Conservation (phyloP, 2,113 vertebrate species). For the Nannospalax galili region DNA sequence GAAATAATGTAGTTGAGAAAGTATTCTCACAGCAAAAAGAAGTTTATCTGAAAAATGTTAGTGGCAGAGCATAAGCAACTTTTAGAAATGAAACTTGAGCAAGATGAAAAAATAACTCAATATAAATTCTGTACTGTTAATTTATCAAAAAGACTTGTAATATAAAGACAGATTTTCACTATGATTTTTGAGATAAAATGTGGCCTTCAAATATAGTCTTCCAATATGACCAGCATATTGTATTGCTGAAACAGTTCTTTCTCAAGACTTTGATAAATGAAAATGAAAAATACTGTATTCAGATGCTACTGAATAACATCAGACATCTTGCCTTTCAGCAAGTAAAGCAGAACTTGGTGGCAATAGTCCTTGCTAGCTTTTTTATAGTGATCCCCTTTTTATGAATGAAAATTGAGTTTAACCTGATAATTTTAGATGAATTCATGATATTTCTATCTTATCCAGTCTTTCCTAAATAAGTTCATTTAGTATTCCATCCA, state of each 20-base stretch:
- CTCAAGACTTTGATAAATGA: constrained; percentile 62
- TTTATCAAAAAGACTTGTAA: constrained; percentile 71
- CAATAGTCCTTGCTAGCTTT: background rate
- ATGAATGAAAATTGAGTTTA: constrained; percentile 51
- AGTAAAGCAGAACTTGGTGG: constrained; percentile 42
- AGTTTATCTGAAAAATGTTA: constrained; percentile 70
- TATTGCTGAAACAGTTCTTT: constrained; percentile 55
- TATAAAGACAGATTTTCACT: constrained; percentile 68
- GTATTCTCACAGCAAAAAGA: constrained; percentile 60
- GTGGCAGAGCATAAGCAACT: constrained; percentile 48
- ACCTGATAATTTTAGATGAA: constrained; percentile 32
- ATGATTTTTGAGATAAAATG: constrained; percentile 68
- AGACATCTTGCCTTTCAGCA: constrained; percentile 39
- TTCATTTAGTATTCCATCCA: constrained; percentile 22
- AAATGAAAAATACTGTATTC: constrained; percentile 28
- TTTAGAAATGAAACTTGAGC: constrained; percentile 70
- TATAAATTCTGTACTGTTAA: constrained; percentile 62
- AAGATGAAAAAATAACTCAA: constrained; percentile 72
- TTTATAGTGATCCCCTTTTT: background rate
- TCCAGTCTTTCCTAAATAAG: background rate
- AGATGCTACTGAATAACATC: constrained; percentile 33
- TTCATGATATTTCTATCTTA: constrained; percentile 57
- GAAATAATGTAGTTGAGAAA: constrained; percentile 69
- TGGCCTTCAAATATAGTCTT: constrained; percentile 68
- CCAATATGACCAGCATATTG: constrained; percentile 61